Base-by-base conservation (phyloP, 2,797 vertebrate genomes). In the Gymnoscopelus braueri region DNA sequence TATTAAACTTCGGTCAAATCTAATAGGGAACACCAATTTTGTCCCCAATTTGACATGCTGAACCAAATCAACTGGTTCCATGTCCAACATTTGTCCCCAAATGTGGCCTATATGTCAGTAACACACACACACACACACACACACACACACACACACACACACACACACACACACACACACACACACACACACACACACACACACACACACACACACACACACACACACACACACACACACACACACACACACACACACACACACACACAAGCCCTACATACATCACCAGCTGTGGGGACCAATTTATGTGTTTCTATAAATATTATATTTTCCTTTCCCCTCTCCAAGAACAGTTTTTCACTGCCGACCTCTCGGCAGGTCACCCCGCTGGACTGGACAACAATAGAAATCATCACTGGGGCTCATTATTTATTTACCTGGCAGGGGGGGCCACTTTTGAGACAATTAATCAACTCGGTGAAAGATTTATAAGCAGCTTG, bases 391-490 rank as follows among this genome's bases (percentile, higher is more conserved):
- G 83, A 87, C 81, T 82, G 83, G 86, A 88, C 88, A 84, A 85
- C 84, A 91, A 85, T 69, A 84, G 84, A 91, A 90, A 88, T 89
- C 80, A 89, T 89, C 80, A 70, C 84, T 84, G 81, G 19, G 65
- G 63, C 86, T 90, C 88, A 91, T 91, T 89, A 91, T 90, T 91
- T 92, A 92, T 92, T 92, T 90, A 92, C 87, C 86, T 89, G 81
- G 81, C 78, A 66, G 75, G 67, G 78, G 80, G 84, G 75, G 85
- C 86, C 87, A 85, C 85, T 92, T 89, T 78, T 87, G 78, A 89
- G 86, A 88, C 90, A 84, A 91, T 92, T 92, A 90, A 93, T 92
- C 89, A 91, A 87, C 83, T 52, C 69, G 23, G 64, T 89, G 87
- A 91, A 91, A 91, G 89, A 91, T 91, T 92, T 92, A 91, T 89